Evolutionary conservation across 2,888 invertebrate species (phyloP).

Genomic region (Horisme vitalbata): DNA sequence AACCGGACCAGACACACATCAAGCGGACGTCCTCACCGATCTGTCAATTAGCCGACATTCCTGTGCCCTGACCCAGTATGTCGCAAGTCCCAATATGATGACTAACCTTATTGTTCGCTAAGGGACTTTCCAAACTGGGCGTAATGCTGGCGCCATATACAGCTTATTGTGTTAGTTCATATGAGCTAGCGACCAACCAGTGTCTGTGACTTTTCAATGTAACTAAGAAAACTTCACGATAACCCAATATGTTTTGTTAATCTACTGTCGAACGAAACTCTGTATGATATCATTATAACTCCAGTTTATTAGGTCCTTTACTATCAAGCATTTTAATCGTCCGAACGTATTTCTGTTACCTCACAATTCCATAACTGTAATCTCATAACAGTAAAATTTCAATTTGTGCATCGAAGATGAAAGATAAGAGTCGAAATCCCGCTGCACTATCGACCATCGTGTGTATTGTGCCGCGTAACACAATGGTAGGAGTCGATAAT

Average conservation of each 20-base stretch:
- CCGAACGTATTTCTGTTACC: constrained; percentile 4
- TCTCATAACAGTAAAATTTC: constrained; percentile 38
- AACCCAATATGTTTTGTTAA: too few species aligned
- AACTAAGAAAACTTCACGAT: too few species aligned
- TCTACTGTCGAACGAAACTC: too few species aligned
- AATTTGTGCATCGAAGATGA: constrained; percentile 41
- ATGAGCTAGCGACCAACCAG: constrained; percentile 2
- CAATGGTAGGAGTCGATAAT: constrained; percentile 50
- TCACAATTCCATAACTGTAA: constrained; percentile 24
- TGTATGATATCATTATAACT: too few species aligned
- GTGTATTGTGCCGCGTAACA: constrained; percentile 42
- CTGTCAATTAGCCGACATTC: constrained; percentile 76
- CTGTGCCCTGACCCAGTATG: constrained; percentile 66
- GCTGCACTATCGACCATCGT: constrained; percentile 43
- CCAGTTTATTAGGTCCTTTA: too few species aligned
- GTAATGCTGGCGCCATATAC: constrained; percentile 18
- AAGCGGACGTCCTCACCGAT: constrained; percentile 60
- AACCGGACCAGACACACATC: constrained; percentile 35
- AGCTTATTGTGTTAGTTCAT: constrained; percentile 22
- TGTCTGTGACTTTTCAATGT: too few species aligned
- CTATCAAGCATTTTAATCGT: constrained; percentile 13
- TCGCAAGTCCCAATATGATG: constrained; percentile 26
- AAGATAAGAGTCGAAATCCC: constrained; percentile 36
- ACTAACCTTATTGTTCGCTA: constrained; percentile 30
- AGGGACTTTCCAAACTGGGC: constrained; percentile 22